These are phyloP conservation scores for Drosophila insularis DNA, from an alignment of 1,140 invertebrate genomes.

Conservation along the genomic window DNA sequence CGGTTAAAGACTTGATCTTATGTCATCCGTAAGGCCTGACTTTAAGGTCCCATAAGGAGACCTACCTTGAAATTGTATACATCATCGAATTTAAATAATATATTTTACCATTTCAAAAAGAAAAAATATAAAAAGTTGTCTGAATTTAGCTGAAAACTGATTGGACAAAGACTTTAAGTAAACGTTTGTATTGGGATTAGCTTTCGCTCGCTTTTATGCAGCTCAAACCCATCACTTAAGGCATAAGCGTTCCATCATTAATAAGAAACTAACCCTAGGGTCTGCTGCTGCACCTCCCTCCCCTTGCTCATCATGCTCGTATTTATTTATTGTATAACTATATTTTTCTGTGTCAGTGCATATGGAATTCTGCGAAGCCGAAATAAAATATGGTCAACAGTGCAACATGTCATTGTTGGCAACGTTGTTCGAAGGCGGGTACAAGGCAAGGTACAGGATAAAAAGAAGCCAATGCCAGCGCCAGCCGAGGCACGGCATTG, in stretches of 20 bases:
- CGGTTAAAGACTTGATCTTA: too few relatives aligned
- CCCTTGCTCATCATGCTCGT: neutral
- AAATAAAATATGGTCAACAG: conserved; percentile 69
- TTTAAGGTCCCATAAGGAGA: too few relatives aligned
- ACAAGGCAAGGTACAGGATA: neutral
- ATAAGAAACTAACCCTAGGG: conserved; percentile 36
- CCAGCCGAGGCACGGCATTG: conserved; percentile 24
- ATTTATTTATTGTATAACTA: conserved; percentile 5
- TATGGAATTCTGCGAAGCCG: conserved; percentile 29
- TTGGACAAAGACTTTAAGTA: too few relatives aligned
- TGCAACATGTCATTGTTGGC: conserved; percentile 53
- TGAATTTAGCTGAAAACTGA: too few relatives aligned
- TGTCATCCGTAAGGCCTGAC: too few relatives aligned
- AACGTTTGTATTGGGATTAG: too few relatives aligned
- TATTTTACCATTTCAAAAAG: too few relatives aligned
- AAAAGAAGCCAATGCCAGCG: conserved; percentile 4
- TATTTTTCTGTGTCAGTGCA: conserved; percentile 19
- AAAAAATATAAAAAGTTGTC: too few relatives aligned
- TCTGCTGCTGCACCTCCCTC: neutral
- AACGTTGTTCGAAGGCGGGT: conserved; percentile 11
- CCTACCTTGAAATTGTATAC: too few relatives aligned
- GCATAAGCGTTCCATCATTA: conserved; percentile 46
- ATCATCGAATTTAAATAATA: too few relatives aligned
- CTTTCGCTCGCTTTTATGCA: too few relatives aligned
- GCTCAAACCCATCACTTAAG: neutral